Percentiles rank a stretch among this genome's conserved stretches.
Evolutionary conservation across 2,113 vertebrate species (phyloP).

Genomic region (Eonycteris spelaea): DNA sequence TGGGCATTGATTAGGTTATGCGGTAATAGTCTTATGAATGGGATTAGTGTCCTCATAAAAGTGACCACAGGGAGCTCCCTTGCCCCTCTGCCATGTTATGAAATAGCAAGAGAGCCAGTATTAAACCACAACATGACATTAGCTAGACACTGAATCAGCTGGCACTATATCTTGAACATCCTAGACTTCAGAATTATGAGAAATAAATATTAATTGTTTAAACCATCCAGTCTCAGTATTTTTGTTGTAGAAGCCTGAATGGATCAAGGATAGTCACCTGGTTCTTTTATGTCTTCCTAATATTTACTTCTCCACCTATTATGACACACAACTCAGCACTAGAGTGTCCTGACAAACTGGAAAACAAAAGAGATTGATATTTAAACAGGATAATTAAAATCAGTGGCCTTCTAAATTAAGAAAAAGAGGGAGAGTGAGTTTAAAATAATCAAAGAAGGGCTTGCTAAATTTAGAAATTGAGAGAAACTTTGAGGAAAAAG

Average conservation of each 20-base stretch:
- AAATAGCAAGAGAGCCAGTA: not conserved
- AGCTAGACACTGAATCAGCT: not conserved
- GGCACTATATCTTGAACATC: not conserved
- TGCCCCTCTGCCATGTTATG: not conserved
- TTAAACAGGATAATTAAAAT: not conserved
- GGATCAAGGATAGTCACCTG: not conserved
- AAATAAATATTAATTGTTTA: not conserved
- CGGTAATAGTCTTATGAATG: not conserved
- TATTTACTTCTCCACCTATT: not conserved
- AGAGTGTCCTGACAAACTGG: not conserved
- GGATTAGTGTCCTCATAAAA: not conserved
- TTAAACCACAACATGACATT: not conserved
- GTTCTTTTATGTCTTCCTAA: not conserved
- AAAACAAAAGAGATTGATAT: not conserved
- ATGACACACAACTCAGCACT: not conserved
- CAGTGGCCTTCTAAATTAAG: not conserved
- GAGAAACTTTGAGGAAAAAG: not conserved
- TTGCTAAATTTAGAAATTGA: not conserved
- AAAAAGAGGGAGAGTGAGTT: not conserved
- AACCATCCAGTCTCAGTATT: not conserved
- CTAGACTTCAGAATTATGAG: not conserved
- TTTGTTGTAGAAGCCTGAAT: not conserved
- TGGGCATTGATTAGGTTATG: not conserved
- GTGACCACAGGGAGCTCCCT: not conserved
- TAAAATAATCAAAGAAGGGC: not conserved